Evolutionary conservation across 2,113 vertebrate species (phyloP).

Genomic region (Cyprinus carpio): DNA sequence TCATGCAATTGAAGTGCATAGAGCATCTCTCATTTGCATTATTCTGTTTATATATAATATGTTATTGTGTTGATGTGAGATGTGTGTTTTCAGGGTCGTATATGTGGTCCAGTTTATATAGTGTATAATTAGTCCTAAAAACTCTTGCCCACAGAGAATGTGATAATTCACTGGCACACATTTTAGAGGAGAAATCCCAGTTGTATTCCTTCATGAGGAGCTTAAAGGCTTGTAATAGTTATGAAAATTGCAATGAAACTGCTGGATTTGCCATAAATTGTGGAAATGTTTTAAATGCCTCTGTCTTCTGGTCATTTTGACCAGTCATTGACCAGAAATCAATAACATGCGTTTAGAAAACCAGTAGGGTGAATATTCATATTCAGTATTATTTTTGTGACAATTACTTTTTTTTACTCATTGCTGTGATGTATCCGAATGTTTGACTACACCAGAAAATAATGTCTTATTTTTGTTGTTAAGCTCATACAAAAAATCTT

Average conservation of each 20-base stretch:
- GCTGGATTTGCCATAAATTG: not conserved
- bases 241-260: not conserved
- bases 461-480: not conserved
- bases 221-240: not conserved
- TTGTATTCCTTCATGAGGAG: constrained; percentile 12
- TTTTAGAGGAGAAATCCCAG: constrained; percentile 34
- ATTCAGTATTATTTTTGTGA: not conserved
- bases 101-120: not conserved
- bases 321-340: too few species aligned
- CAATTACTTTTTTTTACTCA: not conserved
- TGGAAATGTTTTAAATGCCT: not conserved
- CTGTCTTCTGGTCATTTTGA: not conserved
- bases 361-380: not conserved
- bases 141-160: not conserved
- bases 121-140: not conserved
- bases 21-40: not conserved
- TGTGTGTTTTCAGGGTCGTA: not conserved
- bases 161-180: constrained; percentile 9
- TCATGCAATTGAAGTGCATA: not conserved
- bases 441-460: not conserved
- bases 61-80: not conserved
- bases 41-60: not conserved
- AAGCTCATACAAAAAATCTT: too few species aligned
- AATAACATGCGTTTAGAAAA: not conserved
- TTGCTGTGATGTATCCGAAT: not conserved